Percentiles rank a stretch among this genome's conserved stretches.
These are phyloP conservation scores for Plecotus auritus DNA, from an alignment of 2,113 vertebrate genomes.

Conservation along the genomic window DNA sequence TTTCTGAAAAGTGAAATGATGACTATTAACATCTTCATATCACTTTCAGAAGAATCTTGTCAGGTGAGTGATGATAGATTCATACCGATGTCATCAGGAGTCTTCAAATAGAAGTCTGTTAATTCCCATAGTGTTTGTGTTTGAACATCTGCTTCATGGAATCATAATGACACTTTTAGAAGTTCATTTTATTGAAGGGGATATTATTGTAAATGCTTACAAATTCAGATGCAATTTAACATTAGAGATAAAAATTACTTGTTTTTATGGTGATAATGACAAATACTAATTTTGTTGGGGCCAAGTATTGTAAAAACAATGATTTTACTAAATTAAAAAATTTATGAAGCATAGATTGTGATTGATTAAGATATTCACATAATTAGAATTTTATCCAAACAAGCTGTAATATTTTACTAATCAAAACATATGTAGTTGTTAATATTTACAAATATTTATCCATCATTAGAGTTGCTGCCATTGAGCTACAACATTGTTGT, in stretches of 20 bases:
- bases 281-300: background rate
- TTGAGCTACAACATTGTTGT: background rate
- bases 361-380: background rate
- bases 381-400: slow-evolving; percentile 1
- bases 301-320: background rate
- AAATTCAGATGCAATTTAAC: background rate
- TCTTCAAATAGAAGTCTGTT: background rate
- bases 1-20: background rate
- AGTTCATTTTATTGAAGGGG: background rate
- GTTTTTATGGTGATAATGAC: background rate
- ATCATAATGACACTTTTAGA: background rate
- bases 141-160: background rate
- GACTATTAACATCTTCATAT: background rate
- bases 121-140: background rate
- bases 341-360: background rate
- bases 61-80: background rate
- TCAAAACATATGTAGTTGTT: background rate
- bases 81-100: background rate
- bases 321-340: background rate
- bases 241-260: slow-evolving; percentile 18
- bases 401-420: slow-evolving; percentile 21
- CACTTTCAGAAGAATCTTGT: background rate
- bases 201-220: background rate
- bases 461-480: background rate
- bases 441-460: slow-evolving; percentile 7